phyloP scores from a whole-genome alignment of 1,140 invertebrate genomes.

The Cheumatopsyche charites region DNA sequence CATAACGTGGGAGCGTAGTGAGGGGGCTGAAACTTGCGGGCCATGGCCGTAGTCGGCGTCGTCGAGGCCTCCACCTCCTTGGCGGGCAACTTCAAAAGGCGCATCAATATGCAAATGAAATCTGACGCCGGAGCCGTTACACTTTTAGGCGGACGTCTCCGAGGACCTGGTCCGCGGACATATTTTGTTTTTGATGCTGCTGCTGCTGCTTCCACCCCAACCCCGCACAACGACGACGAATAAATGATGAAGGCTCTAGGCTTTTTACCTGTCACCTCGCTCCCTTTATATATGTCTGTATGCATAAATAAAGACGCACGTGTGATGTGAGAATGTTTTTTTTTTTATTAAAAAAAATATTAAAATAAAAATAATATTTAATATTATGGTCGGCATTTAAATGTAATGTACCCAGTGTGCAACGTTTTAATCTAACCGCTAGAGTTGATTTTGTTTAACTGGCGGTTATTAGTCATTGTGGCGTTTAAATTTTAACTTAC shows the following conservation, averaged over 20 bases:
- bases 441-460: no score
- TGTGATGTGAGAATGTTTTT: no score
- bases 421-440: no score
- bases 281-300: conserved; percentile 17
- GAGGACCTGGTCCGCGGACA: conserved; percentile 33
- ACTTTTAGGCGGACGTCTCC: conserved; percentile 39
- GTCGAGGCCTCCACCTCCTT: not conserved
- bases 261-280: conserved; percentile 30
- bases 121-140: conserved; percentile 38
- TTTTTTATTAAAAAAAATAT: no score
- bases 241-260: conserved; percentile 34
- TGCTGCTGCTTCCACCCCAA: not conserved
- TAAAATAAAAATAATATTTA: no score
- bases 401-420: no score
- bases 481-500: no score
- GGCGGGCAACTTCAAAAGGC: conserved; percentile 33
- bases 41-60: not conserved
- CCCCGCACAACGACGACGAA: conserved; percentile 15
- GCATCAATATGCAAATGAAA: conserved; percentile 49
- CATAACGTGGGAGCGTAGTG: no score
- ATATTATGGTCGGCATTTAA: no score
- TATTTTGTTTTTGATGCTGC: conserved; percentile 36
- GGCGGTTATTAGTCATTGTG: no score
- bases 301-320: not conserved
- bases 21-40: no score